Evolutionary conservation across 1,140 invertebrate species (phyloP).

Genomic region (Diabrotica undecimpunctata): DNA sequence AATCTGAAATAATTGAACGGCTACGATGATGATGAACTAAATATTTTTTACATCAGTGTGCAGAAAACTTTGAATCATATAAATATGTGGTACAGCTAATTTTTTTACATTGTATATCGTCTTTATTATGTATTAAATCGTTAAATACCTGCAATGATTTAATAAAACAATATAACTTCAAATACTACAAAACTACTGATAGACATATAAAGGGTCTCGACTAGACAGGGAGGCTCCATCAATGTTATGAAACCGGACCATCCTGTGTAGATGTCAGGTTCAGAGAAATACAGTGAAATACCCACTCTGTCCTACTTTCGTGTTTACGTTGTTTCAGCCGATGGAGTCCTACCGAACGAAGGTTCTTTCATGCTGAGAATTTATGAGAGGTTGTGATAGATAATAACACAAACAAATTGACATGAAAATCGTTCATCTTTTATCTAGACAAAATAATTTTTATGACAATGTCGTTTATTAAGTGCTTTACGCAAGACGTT

Average conservation of each 20-base stretch:
- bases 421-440: not conserved
- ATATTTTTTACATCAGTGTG: too few species aligned
- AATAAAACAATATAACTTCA: too few species aligned
- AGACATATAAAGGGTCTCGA: too few species aligned
- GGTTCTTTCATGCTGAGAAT: not conserved
- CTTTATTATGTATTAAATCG: not conserved
- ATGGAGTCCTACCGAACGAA: not conserved
- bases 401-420: not conserved
- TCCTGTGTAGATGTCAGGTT: not conserved
- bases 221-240: too few species aligned
- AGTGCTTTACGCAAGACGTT: not conserved
- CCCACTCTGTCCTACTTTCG: not conserved
- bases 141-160: not conserved
- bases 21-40: too few species aligned
- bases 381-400: not conserved
- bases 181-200: too few species aligned
- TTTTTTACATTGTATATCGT: not conserved
- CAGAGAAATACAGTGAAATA: not conserved
- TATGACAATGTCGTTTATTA: not conserved
- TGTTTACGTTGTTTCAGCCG: not conserved
- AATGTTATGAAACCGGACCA: not conserved
- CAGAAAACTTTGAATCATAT: too few species aligned
- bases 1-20: too few species aligned
- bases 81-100: too few species aligned
- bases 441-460: not conserved